Conservation (phyloP, 64 coral and sea anemone genomes). For the Stichodactyla mertensii region DNA sequence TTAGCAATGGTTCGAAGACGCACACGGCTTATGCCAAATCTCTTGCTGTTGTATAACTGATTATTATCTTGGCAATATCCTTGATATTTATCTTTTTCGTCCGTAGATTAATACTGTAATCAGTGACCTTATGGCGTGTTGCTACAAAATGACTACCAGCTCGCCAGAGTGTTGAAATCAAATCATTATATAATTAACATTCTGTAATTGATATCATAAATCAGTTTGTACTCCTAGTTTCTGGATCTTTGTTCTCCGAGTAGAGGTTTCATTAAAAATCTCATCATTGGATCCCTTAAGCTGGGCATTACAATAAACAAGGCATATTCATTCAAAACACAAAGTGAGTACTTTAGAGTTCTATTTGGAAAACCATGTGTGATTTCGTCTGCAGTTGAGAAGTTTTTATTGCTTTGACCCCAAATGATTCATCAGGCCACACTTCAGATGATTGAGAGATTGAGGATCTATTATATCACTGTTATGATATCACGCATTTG, state of each 20-base stretch:
- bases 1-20: too few species aligned
- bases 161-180: neutral
- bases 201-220: neutral
- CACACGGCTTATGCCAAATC: too few species aligned
- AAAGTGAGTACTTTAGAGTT: neutral
- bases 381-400: neutral
- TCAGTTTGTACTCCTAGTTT: neutral
- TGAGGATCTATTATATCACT: neutral
- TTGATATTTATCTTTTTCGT: too few species aligned
- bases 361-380: neutral
- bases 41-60: too few species aligned
- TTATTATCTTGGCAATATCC: too few species aligned
- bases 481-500: neutral
- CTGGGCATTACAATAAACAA: neutral
- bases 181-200: neutral
- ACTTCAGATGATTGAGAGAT: neutral
- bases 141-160: neutral
- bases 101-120: too few species aligned
- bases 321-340: neutral
- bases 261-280: neutral
- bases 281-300: neutral
- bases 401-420: conserved; percentile 4
- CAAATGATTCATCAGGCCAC: neutral
- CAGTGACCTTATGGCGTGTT: too few species aligned
- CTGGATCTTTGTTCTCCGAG: neutral